Conservation (phyloP, 2,797 vertebrate species). For the Rhincodon typus region DNA sequence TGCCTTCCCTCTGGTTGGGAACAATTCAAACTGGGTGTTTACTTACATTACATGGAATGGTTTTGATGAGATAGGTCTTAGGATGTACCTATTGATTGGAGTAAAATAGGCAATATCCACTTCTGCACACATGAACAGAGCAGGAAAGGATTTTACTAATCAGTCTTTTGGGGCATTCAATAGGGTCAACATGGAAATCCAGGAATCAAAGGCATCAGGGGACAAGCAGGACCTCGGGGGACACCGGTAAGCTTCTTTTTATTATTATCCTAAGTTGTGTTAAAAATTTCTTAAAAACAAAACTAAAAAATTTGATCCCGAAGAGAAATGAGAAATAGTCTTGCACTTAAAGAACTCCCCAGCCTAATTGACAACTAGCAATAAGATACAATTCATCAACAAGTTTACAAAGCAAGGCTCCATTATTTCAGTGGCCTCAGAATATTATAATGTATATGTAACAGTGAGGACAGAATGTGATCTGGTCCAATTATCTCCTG, state of each 20-base stretch:
- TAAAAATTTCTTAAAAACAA: background rate
- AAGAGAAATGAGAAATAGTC: background rate
- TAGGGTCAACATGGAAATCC: constrained; percentile 69
- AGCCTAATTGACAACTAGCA: background rate
- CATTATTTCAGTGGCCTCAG: background rate
- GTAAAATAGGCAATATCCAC: background rate
- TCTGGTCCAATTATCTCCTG: background rate
- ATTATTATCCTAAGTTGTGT: background rate
- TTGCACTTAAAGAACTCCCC: background rate
- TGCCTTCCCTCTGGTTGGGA: background rate
- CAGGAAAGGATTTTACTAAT: background rate
- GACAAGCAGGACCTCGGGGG: constrained; percentile 62
- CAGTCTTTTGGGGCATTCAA: background rate
- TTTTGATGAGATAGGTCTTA: background rate
- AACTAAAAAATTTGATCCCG: background rate
- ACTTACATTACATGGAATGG: background rate
- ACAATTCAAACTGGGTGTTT: background rate
- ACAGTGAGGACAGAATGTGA: background rate
- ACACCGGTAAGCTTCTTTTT: constrained; percentile 55
- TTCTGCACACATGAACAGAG: background rate
- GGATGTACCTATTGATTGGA: background rate
- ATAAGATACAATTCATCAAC: background rate
- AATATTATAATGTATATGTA: background rate
- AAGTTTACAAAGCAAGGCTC: background rate
- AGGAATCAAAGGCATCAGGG: constrained; percentile 56